phyloP scores from a whole-genome alignment of 1,140 invertebrate genomes.

The Palaemon carinicauda region DNA sequence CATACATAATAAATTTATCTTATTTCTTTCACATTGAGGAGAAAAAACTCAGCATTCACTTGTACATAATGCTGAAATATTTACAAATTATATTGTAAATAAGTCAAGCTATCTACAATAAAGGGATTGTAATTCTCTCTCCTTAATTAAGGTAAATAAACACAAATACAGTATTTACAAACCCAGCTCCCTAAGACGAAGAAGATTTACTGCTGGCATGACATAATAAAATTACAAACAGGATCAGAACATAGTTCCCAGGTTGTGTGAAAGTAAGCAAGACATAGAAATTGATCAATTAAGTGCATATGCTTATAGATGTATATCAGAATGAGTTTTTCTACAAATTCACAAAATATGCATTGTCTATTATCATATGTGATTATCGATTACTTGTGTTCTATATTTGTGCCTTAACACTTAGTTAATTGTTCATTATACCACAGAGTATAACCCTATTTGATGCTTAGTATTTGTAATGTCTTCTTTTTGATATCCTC shows the following conservation, averaged over 20 bases:
- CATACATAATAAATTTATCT: slow-evolving; percentile 42
- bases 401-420: no score
- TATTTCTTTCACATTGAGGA: slow-evolving; percentile 46
- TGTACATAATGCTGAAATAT: slow-evolving; percentile 54
- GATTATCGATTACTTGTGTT: no score
- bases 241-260: slow-evolving; percentile 50
- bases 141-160: slow-evolving; percentile 49
- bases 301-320: neutral
- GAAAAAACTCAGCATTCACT: slow-evolving; percentile 45
- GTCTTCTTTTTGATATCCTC: no score
- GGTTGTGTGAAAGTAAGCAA: slow-evolving; percentile 41
- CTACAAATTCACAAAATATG: no score
- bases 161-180: slow-evolving; percentile 50
- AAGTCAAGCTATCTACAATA: slow-evolving; percentile 46
- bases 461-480: no score
- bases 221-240: slow-evolving; percentile 21
- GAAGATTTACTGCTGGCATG: slow-evolving; percentile 31
- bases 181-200: slow-evolving; percentile 29
- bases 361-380: no score
- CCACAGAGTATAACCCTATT: no score
- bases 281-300: neutral
- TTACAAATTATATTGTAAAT: slow-evolving; percentile 56
- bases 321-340: no score
- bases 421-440: no score
- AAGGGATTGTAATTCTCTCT: slow-evolving; percentile 40